A percentile compares a stretch with the other conserved stretches of the same genome.
Evolutionary conservation across 2,113 vertebrate species (phyloP).

Genomic region (Leucosticte australis): DNA sequence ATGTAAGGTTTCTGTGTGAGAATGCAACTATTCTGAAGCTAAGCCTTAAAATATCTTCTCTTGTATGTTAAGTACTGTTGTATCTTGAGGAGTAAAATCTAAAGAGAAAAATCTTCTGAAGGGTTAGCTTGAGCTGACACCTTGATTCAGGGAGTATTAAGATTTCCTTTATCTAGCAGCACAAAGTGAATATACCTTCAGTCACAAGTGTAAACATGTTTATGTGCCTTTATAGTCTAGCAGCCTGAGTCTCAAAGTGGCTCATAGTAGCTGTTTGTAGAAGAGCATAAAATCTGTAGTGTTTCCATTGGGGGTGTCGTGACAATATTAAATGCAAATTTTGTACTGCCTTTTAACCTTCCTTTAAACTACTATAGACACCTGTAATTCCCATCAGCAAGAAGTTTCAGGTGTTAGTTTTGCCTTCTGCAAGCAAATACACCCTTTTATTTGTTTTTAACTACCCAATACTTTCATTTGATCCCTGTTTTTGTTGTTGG

Average conservation of each 20-base stretch:
- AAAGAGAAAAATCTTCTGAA: background rate
- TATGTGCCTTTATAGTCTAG: background rate
- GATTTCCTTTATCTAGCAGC: background rate
- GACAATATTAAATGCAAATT: background rate
- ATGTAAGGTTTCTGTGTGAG: background rate
- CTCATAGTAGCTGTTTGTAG: background rate
- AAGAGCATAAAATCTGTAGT: background rate
- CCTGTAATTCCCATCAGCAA: background rate
- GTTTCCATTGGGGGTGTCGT: accelerated
- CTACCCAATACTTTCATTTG: background rate
- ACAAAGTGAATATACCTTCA: background rate
- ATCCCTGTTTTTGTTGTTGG: background rate
- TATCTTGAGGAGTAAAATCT: background rate
- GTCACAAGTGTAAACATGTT: background rate
- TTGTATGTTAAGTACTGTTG: background rate
- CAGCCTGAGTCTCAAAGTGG: background rate
- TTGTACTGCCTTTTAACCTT: background rate
- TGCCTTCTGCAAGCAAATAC: background rate
- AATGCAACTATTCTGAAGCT: background rate
- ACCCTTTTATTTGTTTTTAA: background rate
- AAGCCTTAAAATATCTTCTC: background rate
- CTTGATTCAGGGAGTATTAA: background rate
- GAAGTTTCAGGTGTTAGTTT: background rate
- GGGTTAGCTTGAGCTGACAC: background rate
- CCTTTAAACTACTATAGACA: background rate